phyloP scores from a whole-genome alignment of 2,888 invertebrate species.

The Onchidella celtica region DNA sequence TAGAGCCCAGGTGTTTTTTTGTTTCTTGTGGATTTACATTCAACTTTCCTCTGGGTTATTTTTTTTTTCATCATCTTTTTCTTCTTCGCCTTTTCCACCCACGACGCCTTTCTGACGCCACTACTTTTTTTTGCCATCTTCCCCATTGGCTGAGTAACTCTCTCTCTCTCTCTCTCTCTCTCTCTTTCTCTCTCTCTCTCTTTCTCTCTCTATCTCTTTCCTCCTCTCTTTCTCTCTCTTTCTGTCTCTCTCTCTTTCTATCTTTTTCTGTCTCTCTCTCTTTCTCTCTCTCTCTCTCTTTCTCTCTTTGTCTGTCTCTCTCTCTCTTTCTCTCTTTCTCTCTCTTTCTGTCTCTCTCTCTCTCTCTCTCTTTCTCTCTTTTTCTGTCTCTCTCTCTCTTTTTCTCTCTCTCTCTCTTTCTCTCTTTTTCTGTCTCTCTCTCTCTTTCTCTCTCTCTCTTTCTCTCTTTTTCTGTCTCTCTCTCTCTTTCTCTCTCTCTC shows the following conservation, averaged over 20 bases:
- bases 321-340: not conserved
- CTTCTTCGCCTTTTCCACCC: too few relatives aligned
- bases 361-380: conserved; percentile 10
- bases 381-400: conserved; percentile 30
- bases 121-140: not conserved
- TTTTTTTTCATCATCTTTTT: too few relatives aligned
- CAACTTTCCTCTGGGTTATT: too few relatives aligned
- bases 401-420: conserved; percentile 34
- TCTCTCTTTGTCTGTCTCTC: too few relatives aligned
- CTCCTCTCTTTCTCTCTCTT: too few relatives aligned
- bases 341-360: conserved; percentile 7
- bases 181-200: conserved; percentile 35
- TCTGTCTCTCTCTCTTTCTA: too few relatives aligned
- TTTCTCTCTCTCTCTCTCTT: conserved; percentile 34
- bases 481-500: not conserved
- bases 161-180: not conserved
- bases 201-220: too few relatives aligned
- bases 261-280: too few relatives aligned
- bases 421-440: too few relatives aligned
- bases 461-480: conserved; percentile 21
- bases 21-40: too few relatives aligned
- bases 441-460: not conserved
- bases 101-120: too few relatives aligned
- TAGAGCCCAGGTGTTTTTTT: too few relatives aligned
- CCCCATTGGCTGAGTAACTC: not conserved